Conservation (phyloP, 2,888 invertebrate species). For the Ptilodon capucinus region DNA sequence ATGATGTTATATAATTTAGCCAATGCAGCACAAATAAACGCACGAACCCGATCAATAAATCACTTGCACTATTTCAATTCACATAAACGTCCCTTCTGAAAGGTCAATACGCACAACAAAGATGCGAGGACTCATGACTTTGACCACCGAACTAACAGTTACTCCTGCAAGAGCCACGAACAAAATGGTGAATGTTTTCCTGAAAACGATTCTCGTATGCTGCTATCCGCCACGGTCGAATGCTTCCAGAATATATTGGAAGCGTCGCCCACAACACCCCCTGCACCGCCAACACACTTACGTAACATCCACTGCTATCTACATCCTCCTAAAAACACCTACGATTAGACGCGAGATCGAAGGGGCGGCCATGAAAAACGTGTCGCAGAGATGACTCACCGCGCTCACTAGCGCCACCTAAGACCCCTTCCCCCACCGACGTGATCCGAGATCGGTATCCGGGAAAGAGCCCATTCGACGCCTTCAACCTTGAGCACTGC, state of each 20-base stretch:
- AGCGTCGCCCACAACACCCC: conserved; percentile 63
- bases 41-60: conserved; percentile 29
- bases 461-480: conserved; percentile 54
- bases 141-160: conserved; percentile 49
- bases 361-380: conserved; percentile 76
- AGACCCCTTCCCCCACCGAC: conserved; percentile 43
- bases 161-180: conserved; percentile 58
- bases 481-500: conserved; percentile 57
- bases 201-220: conserved; percentile 75
- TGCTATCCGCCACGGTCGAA: conserved; percentile 67
- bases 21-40: conserved; percentile 41
- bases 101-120: conserved; percentile 32
- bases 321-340: conserved; percentile 57
- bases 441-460: conserved; percentile 47
- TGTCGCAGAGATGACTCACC: conserved; percentile 80
- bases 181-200: conserved; percentile 80
- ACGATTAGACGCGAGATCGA: conserved; percentile 59
- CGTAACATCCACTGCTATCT: conserved; percentile 73
- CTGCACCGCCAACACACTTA: conserved; percentile 72
- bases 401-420: conserved; percentile 71
- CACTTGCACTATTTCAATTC: conserved; percentile 61
- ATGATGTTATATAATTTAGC: conserved; percentile 35
- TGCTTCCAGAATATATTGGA: conserved; percentile 64
- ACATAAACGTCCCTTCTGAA: conserved; percentile 41
- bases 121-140: conserved; percentile 47